These are phyloP conservation scores for Melanotaenia maccullochi DNA, from an alignment of 2,797 vertebrate species.

Conservation along the genomic window DNA sequence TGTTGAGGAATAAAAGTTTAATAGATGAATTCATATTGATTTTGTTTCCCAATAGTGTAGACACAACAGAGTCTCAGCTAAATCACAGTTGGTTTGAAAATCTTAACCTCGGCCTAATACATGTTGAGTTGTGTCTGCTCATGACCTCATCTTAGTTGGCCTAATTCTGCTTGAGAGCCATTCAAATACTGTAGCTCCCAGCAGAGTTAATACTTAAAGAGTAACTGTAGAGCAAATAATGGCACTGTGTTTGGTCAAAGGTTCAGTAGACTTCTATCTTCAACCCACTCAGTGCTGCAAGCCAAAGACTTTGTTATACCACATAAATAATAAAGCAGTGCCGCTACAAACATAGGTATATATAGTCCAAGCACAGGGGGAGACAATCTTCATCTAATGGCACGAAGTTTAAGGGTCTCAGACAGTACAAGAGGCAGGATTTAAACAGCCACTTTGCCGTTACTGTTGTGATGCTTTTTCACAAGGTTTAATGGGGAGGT, in stretches of 20 bases:
- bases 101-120: conserved; percentile 53
- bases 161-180: conserved; percentile 52
- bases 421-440: not conserved
- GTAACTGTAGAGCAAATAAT: conserved; percentile 39
- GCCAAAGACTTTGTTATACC: conserved; percentile 5
- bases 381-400: not conserved
- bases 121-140: conserved; percentile 51
- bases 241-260: conserved; percentile 38
- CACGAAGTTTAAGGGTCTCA: not conserved
- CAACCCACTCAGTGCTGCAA: conserved; percentile 16
- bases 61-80: conserved; percentile 43
- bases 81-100: conserved; percentile 55
- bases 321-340: conserved; percentile 11
- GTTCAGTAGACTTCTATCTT: conserved; percentile 29
- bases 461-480: not conserved
- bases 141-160: conserved; percentile 62
- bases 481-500: not conserved
- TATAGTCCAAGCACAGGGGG: not conserved
- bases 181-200: conserved; percentile 45
- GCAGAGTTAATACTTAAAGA: conserved; percentile 51
- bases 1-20: conserved; percentile 4
- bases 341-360: not conserved
- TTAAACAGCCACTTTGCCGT: not conserved
- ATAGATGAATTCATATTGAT: conserved; percentile 9
- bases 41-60: conserved; percentile 17